Evolutionary conservation across 1,140 invertebrate species (phyloP).

Genomic region (Vanessa tameamea): DNA sequence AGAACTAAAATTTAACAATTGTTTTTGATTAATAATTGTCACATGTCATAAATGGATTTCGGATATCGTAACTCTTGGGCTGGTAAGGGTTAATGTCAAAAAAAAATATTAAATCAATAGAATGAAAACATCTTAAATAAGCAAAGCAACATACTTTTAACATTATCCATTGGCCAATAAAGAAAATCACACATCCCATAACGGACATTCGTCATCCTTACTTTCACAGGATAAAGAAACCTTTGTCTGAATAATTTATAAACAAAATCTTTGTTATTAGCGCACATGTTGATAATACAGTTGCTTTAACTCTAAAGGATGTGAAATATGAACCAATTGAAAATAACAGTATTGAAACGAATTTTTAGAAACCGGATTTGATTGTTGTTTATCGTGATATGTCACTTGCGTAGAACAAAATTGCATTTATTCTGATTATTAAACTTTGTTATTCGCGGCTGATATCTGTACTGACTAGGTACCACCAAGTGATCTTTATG

Average conservation of each 20-base stretch:
- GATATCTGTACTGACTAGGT: background rate
- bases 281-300: slow-evolving; percentile 12
- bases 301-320: background rate
- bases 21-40: too few species aligned
- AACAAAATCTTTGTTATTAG: slow-evolving; percentile 30
- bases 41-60: too few species aligned
- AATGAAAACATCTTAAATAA: background rate
- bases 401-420: background rate
- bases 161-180: background rate
- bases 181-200: slow-evolving; percentile 7
- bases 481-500: too few species aligned
- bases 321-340: background rate
- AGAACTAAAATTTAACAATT: too few species aligned
- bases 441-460: background rate
- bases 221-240: slow-evolving; percentile 26
- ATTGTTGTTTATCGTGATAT: background rate
- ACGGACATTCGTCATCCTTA: slow-evolving; percentile 21
- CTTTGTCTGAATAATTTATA: slow-evolving; percentile 22
- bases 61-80: too few species aligned
- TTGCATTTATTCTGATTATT: background rate
- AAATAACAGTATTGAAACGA: background rate
- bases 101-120: too few species aligned
- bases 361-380: background rate
- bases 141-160: background rate
- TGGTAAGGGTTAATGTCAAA: too few species aligned